Percentiles rank a stretch among this genome's conserved stretches.
Evolutionary conservation across 2,888 invertebrate species (phyloP).

Genomic region (Lumbricus terrestris): DNA sequence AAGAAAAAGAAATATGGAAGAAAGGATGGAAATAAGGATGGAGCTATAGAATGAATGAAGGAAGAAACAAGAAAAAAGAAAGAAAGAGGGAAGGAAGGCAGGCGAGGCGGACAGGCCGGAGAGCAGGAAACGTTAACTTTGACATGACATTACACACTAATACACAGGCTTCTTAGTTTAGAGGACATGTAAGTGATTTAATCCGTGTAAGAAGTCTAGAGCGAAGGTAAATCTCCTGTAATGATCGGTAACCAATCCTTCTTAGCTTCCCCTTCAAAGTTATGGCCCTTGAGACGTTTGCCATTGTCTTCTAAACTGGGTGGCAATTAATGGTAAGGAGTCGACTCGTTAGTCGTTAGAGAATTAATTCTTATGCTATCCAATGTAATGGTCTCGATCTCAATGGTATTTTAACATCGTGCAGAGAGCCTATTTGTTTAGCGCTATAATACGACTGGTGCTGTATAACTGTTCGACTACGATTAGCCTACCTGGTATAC

Average conservation of each 20-base stretch:
- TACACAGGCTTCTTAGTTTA: no score
- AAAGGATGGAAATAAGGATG: background rate
- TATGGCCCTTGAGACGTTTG: background rate
- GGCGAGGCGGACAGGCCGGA: no score
- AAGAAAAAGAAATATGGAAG: background rate
- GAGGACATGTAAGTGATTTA: background rate
- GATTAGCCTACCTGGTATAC: no score
- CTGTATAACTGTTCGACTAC: no score
- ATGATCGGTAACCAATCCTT: background rate
- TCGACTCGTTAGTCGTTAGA: background rate
- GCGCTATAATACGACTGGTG: no score
- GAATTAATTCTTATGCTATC: no score
- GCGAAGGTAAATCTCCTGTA: background rate
- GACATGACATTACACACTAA: no score
- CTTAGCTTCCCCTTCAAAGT: background rate
- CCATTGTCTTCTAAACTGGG: background rate
- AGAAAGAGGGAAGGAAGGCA: background rate
- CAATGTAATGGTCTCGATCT: no score
- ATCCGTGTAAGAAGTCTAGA: background rate
- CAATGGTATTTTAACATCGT: no score
- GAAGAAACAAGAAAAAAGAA: background rate
- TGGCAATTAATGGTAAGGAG: background rate
- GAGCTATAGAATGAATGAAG: background rate
- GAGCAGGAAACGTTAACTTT: background rate
- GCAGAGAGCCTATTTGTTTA: no score